Evolutionary conservation across 2,113 vertebrate genomes (phyloP).

Genomic region (Jacana jacana): DNA sequence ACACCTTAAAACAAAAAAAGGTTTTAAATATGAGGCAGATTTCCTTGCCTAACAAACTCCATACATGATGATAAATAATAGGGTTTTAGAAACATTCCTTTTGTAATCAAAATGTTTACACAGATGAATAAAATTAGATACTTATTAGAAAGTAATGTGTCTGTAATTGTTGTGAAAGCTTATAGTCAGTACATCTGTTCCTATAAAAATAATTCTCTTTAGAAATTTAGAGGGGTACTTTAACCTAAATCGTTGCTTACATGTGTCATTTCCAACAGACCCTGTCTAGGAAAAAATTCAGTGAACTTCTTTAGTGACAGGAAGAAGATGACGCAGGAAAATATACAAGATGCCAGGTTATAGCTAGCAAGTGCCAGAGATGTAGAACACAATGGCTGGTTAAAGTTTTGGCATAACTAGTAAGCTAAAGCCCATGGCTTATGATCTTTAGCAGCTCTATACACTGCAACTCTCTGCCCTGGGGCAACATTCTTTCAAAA

Average conservation of each 20-base stretch:
- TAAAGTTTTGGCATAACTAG: neutral
- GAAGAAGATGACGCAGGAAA: neutral
- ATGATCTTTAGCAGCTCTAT: neutral
- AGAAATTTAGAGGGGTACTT: neutral
- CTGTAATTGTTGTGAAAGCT: neutral
- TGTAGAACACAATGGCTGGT: neutral
- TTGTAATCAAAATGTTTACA: neutral
- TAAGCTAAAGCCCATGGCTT: neutral
- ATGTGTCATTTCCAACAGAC: neutral
- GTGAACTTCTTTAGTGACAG: neutral
- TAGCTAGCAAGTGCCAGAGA: neutral
- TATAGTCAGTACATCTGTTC: neutral
- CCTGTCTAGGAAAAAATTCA: neutral
- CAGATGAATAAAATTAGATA: neutral
- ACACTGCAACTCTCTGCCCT: neutral
- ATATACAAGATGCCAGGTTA: neutral
- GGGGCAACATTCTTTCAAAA: neutral
- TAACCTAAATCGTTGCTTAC: neutral
- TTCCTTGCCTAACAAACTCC: neutral
- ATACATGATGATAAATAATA: neutral
- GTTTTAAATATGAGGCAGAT: neutral
- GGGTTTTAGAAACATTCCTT: neutral
- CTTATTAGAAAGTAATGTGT: neutral
- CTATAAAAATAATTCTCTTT: neutral
- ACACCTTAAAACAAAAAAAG: neutral